Evolutionary conservation across 2,113 vertebrate genomes (phyloP), one percentile per base, ranked within the genome.

Genomic region (Atrichornis clamosus): DNA sequence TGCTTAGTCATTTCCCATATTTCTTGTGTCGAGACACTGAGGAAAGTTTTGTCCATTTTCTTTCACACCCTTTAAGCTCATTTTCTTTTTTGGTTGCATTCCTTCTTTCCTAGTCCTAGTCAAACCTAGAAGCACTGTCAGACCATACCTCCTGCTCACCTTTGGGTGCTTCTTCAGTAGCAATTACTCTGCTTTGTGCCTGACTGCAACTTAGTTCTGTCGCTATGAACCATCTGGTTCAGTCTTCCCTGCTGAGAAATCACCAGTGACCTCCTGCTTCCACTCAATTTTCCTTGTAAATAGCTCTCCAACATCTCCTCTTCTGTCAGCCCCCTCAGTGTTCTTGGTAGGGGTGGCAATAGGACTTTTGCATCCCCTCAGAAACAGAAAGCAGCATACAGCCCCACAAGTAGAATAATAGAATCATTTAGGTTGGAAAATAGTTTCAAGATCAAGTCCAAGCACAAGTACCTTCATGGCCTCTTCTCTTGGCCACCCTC

Each of bases 1-100:
- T 84, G 79, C 56, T 95, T 89, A 87, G 68, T 95, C 74, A 87
- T 87, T 95, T 91, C 59, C 46, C 39, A 47, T 60, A 75, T 93
- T 93, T 84, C 82, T 78, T 83, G 20, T 52, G 27, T 67, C 52
- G 49, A 84, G 65, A 88, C 50, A 73, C 32, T 16, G 39, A 93
- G 37, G 55, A 72, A 95, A 87, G 41, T 90, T 95, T 60, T 52
- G 59, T 46, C 50, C 39, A 18, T 85, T 80, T 87, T 67, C n/a
- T 65, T 42, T 73, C 10, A 24, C 19, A 67, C 20, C 2, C 21
- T 83, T 87, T 90, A 90, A 78, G 69, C 20, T 74, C 46, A 33
- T 13, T 83, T 83, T 56, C n/a, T 8, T 79, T 84, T 65, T 30
- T 80, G 19, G 16, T 80, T 44, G 21, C 20, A 35, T 75, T 84